Percentiles rank a stretch among this genome's conserved stretches.
Evolutionary conservation across 1,140 invertebrate species (phyloP).

Genomic region (Bombus haemorrhoidalis): DNA sequence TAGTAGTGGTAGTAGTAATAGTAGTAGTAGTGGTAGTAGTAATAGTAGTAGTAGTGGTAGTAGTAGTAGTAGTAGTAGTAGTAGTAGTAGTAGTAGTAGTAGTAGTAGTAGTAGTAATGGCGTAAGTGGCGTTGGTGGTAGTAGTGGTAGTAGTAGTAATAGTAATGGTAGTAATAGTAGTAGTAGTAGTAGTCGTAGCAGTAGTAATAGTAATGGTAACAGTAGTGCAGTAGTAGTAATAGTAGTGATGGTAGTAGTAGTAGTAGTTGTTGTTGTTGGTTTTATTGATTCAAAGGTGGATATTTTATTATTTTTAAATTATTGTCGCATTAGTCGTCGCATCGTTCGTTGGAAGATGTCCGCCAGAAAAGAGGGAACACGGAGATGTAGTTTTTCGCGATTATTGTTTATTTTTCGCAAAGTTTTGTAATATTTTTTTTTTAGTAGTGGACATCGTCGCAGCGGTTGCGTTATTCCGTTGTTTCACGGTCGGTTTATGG

Average conservation of each 20-base stretch:
- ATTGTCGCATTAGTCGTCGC: slow-evolving; percentile 48
- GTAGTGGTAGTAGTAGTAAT: background rate
- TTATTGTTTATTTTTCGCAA: slow-evolving; percentile 2
- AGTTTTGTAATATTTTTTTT: slow-evolving; percentile 45
- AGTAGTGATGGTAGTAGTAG: slow-evolving; percentile 30
- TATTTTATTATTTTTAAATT: slow-evolving; percentile 46
- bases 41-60: no score
- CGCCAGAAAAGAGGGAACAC: slow-evolving; percentile 8
- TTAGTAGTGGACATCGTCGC: background rate
- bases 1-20: accelerated
- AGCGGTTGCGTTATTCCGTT: background rate
- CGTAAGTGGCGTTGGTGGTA: accelerated
- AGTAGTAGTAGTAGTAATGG: background rate
- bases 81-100: no score
- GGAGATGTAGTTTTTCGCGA: background rate
- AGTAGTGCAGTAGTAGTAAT: background rate
- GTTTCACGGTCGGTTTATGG: slow-evolving; percentile 35
- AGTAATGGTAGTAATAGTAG: slow-evolving; percentile 19
- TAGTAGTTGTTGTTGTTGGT: slow-evolving; percentile 39
- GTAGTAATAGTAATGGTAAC: no score
- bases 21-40: no score
- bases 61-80: no score
- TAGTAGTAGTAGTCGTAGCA: no score
- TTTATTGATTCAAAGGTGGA: slow-evolving; percentile 22
- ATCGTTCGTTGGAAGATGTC: slow-evolving; percentile 63